These are phyloP conservation scores for Diprion similis DNA, from an alignment of 1,140 invertebrate species.

Conservation along the genomic window DNA sequence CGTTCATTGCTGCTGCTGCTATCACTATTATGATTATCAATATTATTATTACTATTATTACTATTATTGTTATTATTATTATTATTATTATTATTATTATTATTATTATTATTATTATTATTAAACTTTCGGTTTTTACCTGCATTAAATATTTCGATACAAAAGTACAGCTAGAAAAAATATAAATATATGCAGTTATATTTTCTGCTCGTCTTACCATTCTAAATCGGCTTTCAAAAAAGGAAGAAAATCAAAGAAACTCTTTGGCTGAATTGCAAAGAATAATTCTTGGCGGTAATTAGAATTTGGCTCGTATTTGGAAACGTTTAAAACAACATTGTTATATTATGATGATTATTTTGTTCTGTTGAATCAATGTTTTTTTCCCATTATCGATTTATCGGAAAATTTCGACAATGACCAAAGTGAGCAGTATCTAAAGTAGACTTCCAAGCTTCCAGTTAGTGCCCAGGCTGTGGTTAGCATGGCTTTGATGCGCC, in stretches of 20 bases:
- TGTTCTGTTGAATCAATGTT: background rate
- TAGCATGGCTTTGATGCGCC: constrained; percentile 3
- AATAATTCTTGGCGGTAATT: too few relatives aligned
- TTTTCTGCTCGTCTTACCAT: too few relatives aligned
- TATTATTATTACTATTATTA: too few relatives aligned
- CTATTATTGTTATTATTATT: too few relatives aligned
- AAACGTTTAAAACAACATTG: background rate
- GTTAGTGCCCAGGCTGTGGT: background rate
- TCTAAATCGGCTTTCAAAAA: background rate
- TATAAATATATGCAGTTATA: too few relatives aligned
- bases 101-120: background rate
- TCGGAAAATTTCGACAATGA: background rate
- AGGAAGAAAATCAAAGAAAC: background rate
- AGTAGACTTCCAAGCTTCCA: constrained; percentile 2
- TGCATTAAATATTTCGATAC: too few relatives aligned
- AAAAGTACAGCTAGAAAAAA: too few relatives aligned
- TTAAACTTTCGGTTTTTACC: background rate
- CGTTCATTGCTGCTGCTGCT: background rate
- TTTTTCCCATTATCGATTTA: background rate
- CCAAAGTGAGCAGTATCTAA: constrained; percentile 7
- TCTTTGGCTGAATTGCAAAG: too few relatives aligned
- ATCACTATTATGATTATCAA: too few relatives aligned
- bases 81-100: background rate
- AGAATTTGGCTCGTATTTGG: too few relatives aligned
- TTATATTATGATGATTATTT: background rate